Evolutionary conservation across 2,797 vertebrate species (phyloP).

Genomic region (Squalus acanthias): DNA sequence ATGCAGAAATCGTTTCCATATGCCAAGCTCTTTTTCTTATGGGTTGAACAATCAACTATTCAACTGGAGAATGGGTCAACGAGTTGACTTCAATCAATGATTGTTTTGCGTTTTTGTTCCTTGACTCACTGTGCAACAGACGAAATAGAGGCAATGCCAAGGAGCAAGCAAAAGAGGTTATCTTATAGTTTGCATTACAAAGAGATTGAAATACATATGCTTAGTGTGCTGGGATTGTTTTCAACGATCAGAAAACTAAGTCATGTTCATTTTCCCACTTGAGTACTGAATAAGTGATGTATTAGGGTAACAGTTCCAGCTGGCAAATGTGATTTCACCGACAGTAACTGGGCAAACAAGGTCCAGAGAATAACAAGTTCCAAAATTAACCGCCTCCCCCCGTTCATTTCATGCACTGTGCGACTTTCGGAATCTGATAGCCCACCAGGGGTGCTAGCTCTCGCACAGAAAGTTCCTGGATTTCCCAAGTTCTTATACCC

Average conservation of each 20-base stretch:
- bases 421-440: background rate
- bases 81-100: conserved; percentile 11
- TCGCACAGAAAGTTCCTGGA: background rate
- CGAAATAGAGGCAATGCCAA: background rate
- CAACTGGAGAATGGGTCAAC: background rate
- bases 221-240: too few species aligned
- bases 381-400: background rate
- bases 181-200: background rate
- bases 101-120: background rate
- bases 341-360: background rate
- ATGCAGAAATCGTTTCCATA: conserved; percentile 36
- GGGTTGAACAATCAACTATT: background rate
- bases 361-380: background rate
- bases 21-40: conserved; percentile 16
- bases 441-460: background rate
- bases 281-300: background rate
- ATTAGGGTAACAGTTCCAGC: background rate
- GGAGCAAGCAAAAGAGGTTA: background rate
- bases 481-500: background rate
- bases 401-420: background rate
- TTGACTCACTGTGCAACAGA: background rate
- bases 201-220: background rate
- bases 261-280: background rate
- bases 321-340: background rate
- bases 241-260: background rate